Evolutionary conservation across 2,113 vertebrate genomes (phyloP), one percentile per base, ranked within the genome.

Genomic region (Aix galericulata): DNA sequence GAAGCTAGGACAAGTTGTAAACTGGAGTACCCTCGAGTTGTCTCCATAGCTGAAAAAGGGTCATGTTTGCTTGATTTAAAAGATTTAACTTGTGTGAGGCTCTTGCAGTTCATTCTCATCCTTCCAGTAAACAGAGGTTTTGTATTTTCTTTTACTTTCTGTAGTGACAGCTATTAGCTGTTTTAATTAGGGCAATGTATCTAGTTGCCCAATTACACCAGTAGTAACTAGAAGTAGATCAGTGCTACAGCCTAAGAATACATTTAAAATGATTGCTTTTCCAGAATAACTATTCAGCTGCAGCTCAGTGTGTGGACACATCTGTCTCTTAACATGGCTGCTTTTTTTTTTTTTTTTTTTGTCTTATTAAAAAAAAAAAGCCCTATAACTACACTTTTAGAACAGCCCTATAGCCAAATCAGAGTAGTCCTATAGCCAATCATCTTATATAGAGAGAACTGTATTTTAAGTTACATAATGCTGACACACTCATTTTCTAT

Each of bases 401-500:
- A 91, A 79, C 17, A 71, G 12, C 15, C 46, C 32, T 32, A 6
- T 55, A 55, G 62, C 12, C 15, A 40, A 31, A 78, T 56, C 82
- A 74, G 22, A 73, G 42, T 83, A 94, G 17, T 52, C 77, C 74
- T 91, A 32, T 84, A 86, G 13, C 76, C 66, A 58, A 72, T 88
- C 20, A 8, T 93, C 80, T 91, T 84, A 23, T 66, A 73, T 85
- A 95, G 81, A 92, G 73, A 46, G 80, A 92, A 88, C 87, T 96
- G 84, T 94, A 83, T 95, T 91, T 93, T 86, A 62, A 95, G 56
- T 93, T 97, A 84, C 68, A 48, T 96, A 96, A 91, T 96, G 95
- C 97, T 97, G 95, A 98, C 95, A 59, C 93, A 56, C 94, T 97
- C 93, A 8, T 97, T 97, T 98, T 98, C 96, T 98, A 96, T 98